phyloP scores from a whole-genome alignment of 2,797 vertebrate genomes.

The Acanthurus tractus region DNA sequence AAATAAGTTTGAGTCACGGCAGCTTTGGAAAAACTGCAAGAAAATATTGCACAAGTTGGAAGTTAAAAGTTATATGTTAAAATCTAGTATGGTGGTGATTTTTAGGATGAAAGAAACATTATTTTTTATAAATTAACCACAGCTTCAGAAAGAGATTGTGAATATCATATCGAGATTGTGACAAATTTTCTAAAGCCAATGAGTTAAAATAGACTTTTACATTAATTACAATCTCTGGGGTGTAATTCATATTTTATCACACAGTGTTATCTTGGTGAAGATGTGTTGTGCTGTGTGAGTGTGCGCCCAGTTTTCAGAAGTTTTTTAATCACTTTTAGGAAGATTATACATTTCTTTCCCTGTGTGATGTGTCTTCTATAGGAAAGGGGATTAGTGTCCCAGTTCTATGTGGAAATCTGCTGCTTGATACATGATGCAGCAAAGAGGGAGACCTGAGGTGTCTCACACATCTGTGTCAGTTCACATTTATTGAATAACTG shows the following conservation, averaged over 20 bases:
- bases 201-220: conserved; percentile 13
- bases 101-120: background rate
- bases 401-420: conserved; percentile 50
- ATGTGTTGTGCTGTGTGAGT: conserved; percentile 13
- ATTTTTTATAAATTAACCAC: background rate
- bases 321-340: conserved; percentile 58
- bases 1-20: background rate
- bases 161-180: conserved; percentile 6
- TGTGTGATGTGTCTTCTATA: conserved; percentile 36
- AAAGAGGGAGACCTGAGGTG: conserved; percentile 28
- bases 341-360: conserved; percentile 32
- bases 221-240: conserved; percentile 3
- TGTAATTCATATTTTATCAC: conserved; percentile 18
- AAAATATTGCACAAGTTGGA: background rate
- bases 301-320: conserved; percentile 23
- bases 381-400: conserved; percentile 53
- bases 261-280: conserved; percentile 17
- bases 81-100: background rate
- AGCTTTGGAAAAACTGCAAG: background rate
- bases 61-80: background rate
- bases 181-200: background rate
- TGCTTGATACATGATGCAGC: conserved; percentile 39
- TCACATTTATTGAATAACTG: conserved; percentile 48
- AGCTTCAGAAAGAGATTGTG: conserved; percentile 6
- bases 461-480: conserved; percentile 43